Evolutionary conservation across 2,888 invertebrate genomes (phyloP).

Genomic region (Drosophila algonquin): DNA sequence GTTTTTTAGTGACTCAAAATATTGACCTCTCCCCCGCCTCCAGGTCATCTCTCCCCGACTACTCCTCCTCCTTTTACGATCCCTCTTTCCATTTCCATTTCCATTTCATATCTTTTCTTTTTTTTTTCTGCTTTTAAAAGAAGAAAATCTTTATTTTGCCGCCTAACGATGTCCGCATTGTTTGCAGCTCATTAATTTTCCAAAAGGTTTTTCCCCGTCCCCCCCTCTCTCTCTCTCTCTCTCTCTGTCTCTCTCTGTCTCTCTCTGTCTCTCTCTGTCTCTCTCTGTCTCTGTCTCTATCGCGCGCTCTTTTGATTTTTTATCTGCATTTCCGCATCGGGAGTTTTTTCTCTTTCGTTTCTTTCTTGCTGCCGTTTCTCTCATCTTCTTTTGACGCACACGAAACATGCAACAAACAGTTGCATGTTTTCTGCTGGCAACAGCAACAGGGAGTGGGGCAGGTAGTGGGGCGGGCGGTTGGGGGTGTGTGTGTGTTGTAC

Average conservation of each 20-base stretch:
- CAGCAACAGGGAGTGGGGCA: not conserved
- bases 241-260: conserved; percentile 10
- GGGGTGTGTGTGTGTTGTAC: not conserved
- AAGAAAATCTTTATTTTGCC: conserved; percentile 8
- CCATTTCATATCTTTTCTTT: not conserved
- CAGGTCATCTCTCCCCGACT: not conserved
- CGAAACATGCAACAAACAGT: conserved; percentile 52
- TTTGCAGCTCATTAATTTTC: conserved; percentile 76
- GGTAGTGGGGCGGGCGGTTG: not conserved
- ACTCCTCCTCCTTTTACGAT: not conserved
- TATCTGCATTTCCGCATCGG: conserved; percentile 77
- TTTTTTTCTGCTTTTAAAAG: conserved; percentile 5
- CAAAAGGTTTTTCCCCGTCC: conserved; percentile 58
- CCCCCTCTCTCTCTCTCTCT: conserved; percentile 14
- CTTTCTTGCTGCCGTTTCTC: not conserved
- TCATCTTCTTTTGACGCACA: conserved; percentile 42
- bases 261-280: conserved; percentile 16
- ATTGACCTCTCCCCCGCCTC: conserved; percentile 28
- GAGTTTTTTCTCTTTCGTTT: conserved; percentile 9
- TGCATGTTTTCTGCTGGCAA: conserved; percentile 24
- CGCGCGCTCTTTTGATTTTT: conserved; percentile 34
- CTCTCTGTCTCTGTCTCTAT: conserved; percentile 16
- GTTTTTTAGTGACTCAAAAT: conserved; percentile 51
- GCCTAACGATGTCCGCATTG: conserved; percentile 74
- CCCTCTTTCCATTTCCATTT: conserved; percentile 21